Conservation (phyloP, 2,888 invertebrate genomes). For the Melinaea marsaeus region DNA sequence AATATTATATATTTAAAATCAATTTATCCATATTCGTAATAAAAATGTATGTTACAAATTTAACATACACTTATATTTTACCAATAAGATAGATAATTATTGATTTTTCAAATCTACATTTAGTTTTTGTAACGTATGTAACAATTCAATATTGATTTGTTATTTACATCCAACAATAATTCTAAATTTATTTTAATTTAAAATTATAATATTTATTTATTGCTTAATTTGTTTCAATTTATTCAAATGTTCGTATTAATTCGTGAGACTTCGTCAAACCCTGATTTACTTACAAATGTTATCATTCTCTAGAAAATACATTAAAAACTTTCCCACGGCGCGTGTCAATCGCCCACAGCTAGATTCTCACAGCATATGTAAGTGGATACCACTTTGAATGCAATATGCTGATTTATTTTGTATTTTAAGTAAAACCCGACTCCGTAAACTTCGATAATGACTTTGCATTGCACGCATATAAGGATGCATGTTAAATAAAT, state of each 20-base stretch:
- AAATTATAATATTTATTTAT: no score
- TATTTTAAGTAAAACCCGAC: constrained; percentile 6
- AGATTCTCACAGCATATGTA: constrained; percentile 21
- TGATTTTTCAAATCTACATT: no score
- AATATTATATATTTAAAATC: neutral
- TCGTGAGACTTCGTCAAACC: neutral
- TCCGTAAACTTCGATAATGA: neutral
- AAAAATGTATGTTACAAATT: no score
- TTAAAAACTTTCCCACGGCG: constrained; percentile 8
- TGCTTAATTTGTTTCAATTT: neutral
- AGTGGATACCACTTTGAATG: constrained; percentile 15
- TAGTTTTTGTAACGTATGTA: no score
- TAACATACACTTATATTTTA: no score
- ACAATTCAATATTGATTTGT: no score
- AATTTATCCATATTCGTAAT: no score
- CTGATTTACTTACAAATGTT: constrained; percentile 6
- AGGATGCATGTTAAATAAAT: no score
- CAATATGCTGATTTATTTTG: constrained; percentile 16
- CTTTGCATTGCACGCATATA: no score
- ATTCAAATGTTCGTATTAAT: neutral
- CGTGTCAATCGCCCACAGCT: constrained; percentile 23
- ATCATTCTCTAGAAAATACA: constrained; percentile 3
- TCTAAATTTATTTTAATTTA: no score
- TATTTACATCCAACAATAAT: no score
- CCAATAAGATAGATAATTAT: no score